A percentile compares a stretch with the other conserved stretches of the same genome.
These are phyloP conservation scores for Sibirionetta formosa DNA, from an alignment of 2,797 vertebrate species.

Conservation along the genomic window DNA sequence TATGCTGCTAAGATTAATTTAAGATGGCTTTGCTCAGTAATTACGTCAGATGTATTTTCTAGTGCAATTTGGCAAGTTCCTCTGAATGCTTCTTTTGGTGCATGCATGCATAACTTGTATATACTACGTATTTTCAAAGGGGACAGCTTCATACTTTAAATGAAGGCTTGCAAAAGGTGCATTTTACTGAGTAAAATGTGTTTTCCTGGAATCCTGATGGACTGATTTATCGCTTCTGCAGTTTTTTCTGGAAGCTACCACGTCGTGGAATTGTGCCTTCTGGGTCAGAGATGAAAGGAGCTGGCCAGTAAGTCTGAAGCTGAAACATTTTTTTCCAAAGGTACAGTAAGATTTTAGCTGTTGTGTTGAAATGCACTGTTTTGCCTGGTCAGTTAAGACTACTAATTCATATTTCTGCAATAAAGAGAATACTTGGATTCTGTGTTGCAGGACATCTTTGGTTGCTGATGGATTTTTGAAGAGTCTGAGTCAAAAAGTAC, in stretches of 20 bases:
- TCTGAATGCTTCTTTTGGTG: rapidly evolving
- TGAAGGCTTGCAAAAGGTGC: not conserved
- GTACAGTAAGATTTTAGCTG: not conserved
- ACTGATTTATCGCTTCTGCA: constrained; percentile 9
- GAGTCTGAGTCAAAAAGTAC: not conserved
- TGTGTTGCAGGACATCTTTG: not conserved
- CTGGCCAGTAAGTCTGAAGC: constrained; percentile 3
- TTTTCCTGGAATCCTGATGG: constrained; percentile 4
- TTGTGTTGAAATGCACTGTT: constrained; percentile 15
- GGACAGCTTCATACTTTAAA: not conserved
- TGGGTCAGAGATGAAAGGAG: constrained; percentile 63
- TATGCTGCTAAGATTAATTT: not conserved
- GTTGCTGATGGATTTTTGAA: not conserved
- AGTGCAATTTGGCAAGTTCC: not conserved
- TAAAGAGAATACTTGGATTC: not conserved
- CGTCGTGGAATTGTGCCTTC: not conserved
- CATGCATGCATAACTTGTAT: rapidly evolving
- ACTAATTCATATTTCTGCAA: not conserved
- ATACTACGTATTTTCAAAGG: rapidly evolving
- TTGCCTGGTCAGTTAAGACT: not conserved
- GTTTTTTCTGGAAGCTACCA: constrained; percentile 6
- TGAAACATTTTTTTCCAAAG: not conserved
- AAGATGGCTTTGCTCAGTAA: not conserved
- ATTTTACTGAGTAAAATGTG: not conserved
- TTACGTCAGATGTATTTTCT: not conserved